Percentiles rank a stretch among this genome's conserved stretches.
Evolutionary conservation across 1,140 invertebrate genomes (phyloP).

Genomic region (Notospermus geniculatus): DNA sequence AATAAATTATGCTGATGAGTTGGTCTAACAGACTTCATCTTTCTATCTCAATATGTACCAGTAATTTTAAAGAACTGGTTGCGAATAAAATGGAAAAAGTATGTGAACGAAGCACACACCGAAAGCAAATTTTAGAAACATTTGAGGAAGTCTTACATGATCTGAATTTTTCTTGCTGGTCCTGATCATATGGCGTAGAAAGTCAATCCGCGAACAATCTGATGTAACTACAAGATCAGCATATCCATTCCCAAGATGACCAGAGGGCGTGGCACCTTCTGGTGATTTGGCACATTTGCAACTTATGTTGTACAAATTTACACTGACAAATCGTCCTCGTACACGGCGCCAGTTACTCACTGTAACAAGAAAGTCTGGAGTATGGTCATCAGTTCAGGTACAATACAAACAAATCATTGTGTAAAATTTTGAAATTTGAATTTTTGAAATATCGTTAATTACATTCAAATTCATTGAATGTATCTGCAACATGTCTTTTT

Average conservation of each 20-base stretch:
- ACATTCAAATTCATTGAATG: no score
- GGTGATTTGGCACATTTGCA: conserved; percentile 73
- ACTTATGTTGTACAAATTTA: conserved; percentile 76
- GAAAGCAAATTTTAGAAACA: conserved; percentile 1
- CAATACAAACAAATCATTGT: no score
- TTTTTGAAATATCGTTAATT: no score
- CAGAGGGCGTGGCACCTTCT: conserved; percentile 70
- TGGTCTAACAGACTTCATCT: no score
- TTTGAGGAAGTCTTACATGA: conserved; percentile 34
- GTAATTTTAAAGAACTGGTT: conserved; percentile 55
- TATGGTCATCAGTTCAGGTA: no score
- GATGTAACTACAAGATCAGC: conserved; percentile 75
- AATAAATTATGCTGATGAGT: no score
- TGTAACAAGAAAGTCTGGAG: background rate
- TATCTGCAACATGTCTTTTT: no score
- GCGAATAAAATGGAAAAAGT: background rate
- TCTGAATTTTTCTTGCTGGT: conserved; percentile 33
- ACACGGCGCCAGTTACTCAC: conserved; percentile 40
- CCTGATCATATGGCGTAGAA: conserved; percentile 63
- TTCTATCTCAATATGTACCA: no score
- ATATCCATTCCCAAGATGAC: conserved; percentile 80
- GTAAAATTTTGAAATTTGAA: no score
- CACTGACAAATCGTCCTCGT: conserved; percentile 69
- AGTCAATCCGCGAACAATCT: conserved; percentile 72
- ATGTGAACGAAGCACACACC: background rate